Percentiles rank a stretch among this genome's conserved stretches.
These are phyloP conservation scores for Drosophila sp. DNA, from an alignment of 1,140 invertebrate genomes.

Conservation along the genomic window DNA sequence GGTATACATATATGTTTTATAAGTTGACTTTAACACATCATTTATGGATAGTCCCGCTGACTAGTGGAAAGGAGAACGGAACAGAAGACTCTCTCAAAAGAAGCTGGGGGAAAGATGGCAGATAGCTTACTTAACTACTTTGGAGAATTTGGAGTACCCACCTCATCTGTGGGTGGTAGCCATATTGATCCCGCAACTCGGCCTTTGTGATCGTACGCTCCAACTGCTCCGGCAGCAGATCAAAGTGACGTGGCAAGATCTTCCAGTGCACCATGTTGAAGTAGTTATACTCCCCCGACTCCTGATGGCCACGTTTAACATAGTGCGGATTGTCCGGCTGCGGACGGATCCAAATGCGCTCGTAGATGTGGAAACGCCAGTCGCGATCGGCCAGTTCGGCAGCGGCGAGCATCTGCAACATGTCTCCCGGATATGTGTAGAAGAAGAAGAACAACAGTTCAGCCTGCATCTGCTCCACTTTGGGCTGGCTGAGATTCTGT, in stretches of 20 bases:
- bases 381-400: constrained; percentile 64
- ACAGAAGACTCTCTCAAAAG: constrained; percentile 3
- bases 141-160: neutral
- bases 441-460: constrained; percentile 68
- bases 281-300: constrained; percentile 69
- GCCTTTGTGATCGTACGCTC: constrained; percentile 59
- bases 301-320: constrained; percentile 24
- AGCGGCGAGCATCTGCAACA: constrained; percentile 70
- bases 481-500: constrained; percentile 44
- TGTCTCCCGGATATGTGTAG: constrained; percentile 61
- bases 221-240: constrained; percentile 49
- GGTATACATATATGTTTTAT: no score
- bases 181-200: constrained; percentile 50
- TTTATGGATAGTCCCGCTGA: constrained; percentile 85
- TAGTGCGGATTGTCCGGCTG: constrained; percentile 70
- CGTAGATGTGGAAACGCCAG: constrained; percentile 63
- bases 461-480: constrained; percentile 57
- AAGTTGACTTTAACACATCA: no score
- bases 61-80: constrained; percentile 87
- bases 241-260: constrained; percentile 51
- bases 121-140: neutral
- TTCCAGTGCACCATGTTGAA: constrained; percentile 66
- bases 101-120: constrained; percentile 1
- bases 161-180: constrained; percentile 66
- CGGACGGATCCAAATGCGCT: constrained; percentile 53